Evolutionary conservation across 92 coral and sea anemone genomes (phyloP), one percentile per base, ranked within the genome.

Genomic region (Umimayanthus chanpuru): DNA sequence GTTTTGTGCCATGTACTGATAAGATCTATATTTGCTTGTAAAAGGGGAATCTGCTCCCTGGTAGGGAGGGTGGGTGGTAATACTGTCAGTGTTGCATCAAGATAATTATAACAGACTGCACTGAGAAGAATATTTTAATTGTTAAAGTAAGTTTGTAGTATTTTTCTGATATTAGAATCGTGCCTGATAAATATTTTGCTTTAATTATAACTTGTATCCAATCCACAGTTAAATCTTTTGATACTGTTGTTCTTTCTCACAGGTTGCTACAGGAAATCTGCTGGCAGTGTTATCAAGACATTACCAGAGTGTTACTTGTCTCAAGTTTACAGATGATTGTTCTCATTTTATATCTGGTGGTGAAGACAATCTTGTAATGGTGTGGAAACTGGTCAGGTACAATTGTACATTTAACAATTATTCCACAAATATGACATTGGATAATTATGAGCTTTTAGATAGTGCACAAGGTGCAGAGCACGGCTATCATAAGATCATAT

Each of bases 251-350:
- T 53, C 12, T 53, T 73, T 36, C 36, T 43, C 25, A 40, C 66
- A 97, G 99, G 93, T 97, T 81, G 94, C 94, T 12, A 94, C 95
- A 87, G 99, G 99, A n/a, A 94, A 94, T 86, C 89, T 95, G 18
- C 86, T 95, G 66, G 94, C 91, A 38, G 70, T 92, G 50, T 64
- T 97, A 76, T 89, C 99, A 25, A 64, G 94, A 30, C 99, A 97
- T 88, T 97, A 88, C 77, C 99, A 97, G 85, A 83, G 89, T 86
- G 91, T 97, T 30, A 92, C 92, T 5, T 94, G 97, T 70, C 92
- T 97, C 49, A 89, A 76, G 73, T 97, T 97, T 76, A 95, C 94
- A 9, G 99, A 97, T 87, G 98, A 94, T 91, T 91, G 99, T 30
- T 91, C 97, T 8, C 94, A 93, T 55, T 92, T 97, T 38, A 43